Conservation (phyloP, 2,888 invertebrate species). For the Cepaea hortensis region DNA sequence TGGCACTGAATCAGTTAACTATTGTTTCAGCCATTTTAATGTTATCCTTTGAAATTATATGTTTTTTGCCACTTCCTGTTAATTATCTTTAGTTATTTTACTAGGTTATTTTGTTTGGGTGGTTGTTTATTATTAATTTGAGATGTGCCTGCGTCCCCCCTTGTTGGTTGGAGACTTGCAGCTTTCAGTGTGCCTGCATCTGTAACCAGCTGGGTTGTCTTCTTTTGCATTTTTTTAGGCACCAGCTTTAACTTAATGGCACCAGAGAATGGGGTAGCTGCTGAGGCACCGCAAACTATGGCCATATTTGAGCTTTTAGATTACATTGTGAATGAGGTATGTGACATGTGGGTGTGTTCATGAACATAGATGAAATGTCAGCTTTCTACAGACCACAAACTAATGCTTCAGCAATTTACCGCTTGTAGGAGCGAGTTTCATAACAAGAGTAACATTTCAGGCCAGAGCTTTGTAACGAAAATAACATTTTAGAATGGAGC, state of each 20-base stretch:
- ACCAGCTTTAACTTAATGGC: conserved; percentile 68
- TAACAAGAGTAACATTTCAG: no score
- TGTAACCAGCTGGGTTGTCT: conserved; percentile 47
- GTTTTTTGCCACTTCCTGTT: conserved; percentile 31
- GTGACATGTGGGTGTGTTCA: conserved; percentile 55
- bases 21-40: conserved; percentile 33
- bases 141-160: conserved; percentile 37
- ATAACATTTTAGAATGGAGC: no score
- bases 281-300: conserved; percentile 84
- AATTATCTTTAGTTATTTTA: conserved; percentile 37
- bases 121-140: conserved; percentile 24
- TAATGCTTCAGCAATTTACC: background rate
- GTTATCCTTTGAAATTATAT: conserved; percentile 32
- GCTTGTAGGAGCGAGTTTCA: no score
- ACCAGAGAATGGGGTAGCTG: conserved; percentile 59
- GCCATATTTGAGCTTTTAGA: conserved; percentile 99
- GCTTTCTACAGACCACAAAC: background rate
- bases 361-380: background rate
- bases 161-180: conserved; percentile 38
- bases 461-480: no score
- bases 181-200: conserved; percentile 45
- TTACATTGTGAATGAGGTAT: conserved; percentile 95
- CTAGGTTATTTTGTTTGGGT: conserved; percentile 5
- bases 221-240: conserved; percentile 61
- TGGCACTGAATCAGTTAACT: background rate